Percentiles rank a stretch among this genome's conserved stretches.
These are phyloP conservation scores for Leptopilina boulardi DNA, from an alignment of 1,140 invertebrate species.

Conservation along the genomic window DNA sequence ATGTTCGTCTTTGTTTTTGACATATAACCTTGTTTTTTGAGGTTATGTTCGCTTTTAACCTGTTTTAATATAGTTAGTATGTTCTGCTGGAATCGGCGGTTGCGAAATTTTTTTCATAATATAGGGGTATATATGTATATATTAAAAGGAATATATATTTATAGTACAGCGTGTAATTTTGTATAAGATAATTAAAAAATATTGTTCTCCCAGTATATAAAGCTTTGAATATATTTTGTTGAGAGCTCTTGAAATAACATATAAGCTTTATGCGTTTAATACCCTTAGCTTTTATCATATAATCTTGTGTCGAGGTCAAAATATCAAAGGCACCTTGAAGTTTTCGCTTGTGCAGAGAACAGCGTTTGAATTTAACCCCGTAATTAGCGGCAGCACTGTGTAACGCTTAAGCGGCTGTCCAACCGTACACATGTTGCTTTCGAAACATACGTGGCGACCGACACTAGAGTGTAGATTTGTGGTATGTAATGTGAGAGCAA, in stretches of 20 bases:
- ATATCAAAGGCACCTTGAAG: constrained; percentile 21
- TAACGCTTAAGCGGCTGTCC: constrained; percentile 1
- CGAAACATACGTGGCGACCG: neutral
- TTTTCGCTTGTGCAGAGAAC: neutral
- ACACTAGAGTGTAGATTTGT: neutral
- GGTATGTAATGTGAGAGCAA: neutral
- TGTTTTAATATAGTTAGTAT: too few species aligned
- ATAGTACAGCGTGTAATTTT: too few species aligned
- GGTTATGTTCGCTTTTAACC: too few species aligned
- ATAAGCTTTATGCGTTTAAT: neutral
- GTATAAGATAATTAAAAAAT: too few species aligned
- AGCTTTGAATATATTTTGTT: too few species aligned
- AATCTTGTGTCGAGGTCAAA: neutral
- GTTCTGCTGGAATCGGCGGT: too few species aligned
- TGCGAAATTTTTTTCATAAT: too few species aligned
- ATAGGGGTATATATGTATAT: too few species aligned
- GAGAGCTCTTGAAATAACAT: neutral
- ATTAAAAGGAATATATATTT: too few species aligned
- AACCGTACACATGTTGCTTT: constrained; percentile 6
- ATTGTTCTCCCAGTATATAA: too few species aligned
- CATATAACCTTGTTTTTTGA: too few species aligned
- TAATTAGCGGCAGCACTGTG: constrained; percentile 2
- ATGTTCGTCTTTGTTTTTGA: too few species aligned
- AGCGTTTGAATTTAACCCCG: constrained; percentile 1
- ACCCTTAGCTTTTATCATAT: neutral